Percentiles rank a stretch among this genome's conserved stretches.
These are phyloP conservation scores for Ochotona princeps DNA, from an alignment of 2,113 vertebrate species.

Conservation along the genomic window DNA sequence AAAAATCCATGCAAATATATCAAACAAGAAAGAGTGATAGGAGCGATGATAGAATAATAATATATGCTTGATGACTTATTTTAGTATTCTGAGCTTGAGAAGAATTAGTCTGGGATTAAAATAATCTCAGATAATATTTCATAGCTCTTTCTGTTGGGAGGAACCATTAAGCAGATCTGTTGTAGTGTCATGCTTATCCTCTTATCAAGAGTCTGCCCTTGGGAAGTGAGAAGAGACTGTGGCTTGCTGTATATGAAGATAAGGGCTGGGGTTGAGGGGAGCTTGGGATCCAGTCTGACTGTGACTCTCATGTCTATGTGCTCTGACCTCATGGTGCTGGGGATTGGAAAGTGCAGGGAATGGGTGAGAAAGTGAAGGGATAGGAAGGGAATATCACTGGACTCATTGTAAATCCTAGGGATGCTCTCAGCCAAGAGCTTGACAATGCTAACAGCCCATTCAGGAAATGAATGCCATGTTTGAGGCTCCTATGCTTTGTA, in stretches of 20 bases:
- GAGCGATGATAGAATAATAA: neutral
- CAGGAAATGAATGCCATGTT: neutral
- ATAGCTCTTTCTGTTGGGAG: neutral
- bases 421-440: neutral
- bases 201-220: neutral
- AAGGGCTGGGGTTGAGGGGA: too few relatives aligned
- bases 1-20: neutral
- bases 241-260: neutral
- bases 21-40: neutral
- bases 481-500: constrained; percentile 12
- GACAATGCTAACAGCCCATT: neutral
- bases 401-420: neutral
- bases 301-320: neutral
- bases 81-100: neutral
- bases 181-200: neutral
- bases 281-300: too few relatives aligned
- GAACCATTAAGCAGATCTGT: neutral
- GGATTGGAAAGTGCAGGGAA: neutral
- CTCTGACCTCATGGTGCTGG: neutral
- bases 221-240: neutral
- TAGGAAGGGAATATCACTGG: neutral
- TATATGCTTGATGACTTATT: neutral
- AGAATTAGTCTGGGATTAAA: neutral
- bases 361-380: neutral
- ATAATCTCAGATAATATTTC: neutral